Conservation (phyloP, 2,797 vertebrate species). For the Aplochiton taeniatus region DNA sequence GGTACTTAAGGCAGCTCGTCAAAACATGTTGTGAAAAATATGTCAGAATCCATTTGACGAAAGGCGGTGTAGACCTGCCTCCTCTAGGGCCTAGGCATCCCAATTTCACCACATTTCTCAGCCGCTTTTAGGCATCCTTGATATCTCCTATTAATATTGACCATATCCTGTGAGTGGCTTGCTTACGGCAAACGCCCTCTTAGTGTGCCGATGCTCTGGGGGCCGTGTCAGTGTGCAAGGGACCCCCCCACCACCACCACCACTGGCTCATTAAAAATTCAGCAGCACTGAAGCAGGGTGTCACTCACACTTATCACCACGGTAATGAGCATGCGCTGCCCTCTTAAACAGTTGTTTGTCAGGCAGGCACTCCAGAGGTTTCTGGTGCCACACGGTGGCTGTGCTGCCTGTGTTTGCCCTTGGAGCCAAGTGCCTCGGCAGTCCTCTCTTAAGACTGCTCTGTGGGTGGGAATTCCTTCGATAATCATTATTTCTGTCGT, state of each 20-base stretch:
- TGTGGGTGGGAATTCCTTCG: too few species aligned
- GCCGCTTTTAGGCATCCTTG: conserved; percentile 38
- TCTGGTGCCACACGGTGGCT: conserved; percentile 25
- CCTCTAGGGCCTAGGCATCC: conserved; percentile 35
- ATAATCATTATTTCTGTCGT: too few species aligned
- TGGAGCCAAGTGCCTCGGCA: too few species aligned
- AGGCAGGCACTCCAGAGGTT: conserved; percentile 55
- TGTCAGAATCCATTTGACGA: conserved; percentile 43
- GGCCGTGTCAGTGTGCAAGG: conserved; percentile 39
- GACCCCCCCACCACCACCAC: conserved; percentile 42
- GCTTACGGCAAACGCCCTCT: conserved; percentile 41
- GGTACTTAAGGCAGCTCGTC: conserved; percentile 3
- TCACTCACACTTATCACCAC: conserved; percentile 59
- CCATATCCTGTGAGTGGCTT: conserved; percentile 45
- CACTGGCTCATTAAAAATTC: conserved; percentile 66
- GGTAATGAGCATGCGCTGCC: conserved; percentile 56
- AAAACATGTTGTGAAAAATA: conserved; percentile 32
- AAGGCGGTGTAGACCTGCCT: conserved; percentile 13
- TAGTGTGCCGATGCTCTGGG: conserved; percentile 28
- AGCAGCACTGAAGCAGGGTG: conserved; percentile 59
- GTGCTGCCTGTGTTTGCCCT: too few species aligned
- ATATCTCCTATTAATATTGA: conserved; percentile 55
- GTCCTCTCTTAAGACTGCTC: too few species aligned
- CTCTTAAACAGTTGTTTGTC: conserved; percentile 62
- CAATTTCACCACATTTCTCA: conserved; percentile 52